These are phyloP conservation scores for Unio delphinus DNA, from an alignment of 2,888 invertebrate species.

Conservation along the genomic window DNA sequence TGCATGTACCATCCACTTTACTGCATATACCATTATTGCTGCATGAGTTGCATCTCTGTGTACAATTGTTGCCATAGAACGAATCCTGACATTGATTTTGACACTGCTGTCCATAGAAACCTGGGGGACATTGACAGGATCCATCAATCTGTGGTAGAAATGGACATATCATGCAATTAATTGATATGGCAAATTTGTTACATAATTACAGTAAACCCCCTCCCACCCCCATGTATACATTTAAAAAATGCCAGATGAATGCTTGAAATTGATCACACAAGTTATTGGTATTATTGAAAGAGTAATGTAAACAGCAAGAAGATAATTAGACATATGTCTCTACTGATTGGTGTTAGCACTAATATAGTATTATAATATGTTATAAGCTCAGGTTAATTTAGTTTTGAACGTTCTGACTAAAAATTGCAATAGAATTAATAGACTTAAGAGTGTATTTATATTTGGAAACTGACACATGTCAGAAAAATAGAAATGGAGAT, in stretches of 20 bases:
- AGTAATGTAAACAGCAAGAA: too few species aligned
- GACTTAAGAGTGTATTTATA: too few species aligned
- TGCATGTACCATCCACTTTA: slow-evolving; percentile 43
- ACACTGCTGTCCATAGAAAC: slow-evolving; percentile 39
- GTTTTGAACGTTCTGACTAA: too few species aligned
- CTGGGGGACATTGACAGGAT: slow-evolving; percentile 41
- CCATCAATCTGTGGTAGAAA: slow-evolving; percentile 32
- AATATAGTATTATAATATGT: too few species aligned
- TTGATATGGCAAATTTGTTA: neutral
- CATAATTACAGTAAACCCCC: neutral
- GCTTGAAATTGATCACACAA: too few species aligned
- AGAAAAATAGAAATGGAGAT: too few species aligned
- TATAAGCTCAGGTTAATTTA: too few species aligned
- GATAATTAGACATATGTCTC: too few species aligned
- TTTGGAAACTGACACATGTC: too few species aligned
- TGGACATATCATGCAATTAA: neutral
- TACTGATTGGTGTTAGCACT: too few species aligned
- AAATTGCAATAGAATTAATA: too few species aligned
- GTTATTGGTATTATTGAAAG: too few species aligned
- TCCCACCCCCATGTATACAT: neutral
- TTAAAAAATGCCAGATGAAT: neutral
- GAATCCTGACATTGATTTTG: slow-evolving; percentile 39
- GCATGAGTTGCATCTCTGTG: slow-evolving; percentile 27
- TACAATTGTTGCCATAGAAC: slow-evolving; percentile 52
- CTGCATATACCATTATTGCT: slow-evolving; percentile 38